Evolutionary conservation across 1,140 invertebrate species (phyloP).

Genomic region (Neelides sp.): DNA sequence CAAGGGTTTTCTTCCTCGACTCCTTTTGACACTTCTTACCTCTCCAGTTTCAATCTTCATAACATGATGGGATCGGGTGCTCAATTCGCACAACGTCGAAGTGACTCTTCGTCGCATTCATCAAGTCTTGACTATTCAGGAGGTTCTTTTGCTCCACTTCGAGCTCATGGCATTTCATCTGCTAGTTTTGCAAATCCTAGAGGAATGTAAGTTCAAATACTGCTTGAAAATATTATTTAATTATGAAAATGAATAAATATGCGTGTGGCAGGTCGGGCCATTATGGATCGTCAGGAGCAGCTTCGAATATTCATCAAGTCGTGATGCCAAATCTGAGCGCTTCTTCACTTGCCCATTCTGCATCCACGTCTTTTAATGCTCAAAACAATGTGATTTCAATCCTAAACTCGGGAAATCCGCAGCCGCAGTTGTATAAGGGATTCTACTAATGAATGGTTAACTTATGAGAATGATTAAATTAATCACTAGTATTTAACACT

Average conservation of each 20-base stretch:
- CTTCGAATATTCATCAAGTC: background rate
- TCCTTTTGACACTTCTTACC: slow-evolving; percentile 1
- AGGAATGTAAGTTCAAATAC: background rate
- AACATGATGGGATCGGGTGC: slow-evolving; percentile 3
- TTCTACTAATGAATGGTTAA: background rate
- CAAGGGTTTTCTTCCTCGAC: background rate
- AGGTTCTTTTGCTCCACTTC: background rate
- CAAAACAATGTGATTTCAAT: background rate
- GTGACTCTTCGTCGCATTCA: background rate
- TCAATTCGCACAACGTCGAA: background rate
- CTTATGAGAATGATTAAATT: background rate
- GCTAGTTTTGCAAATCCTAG: background rate
- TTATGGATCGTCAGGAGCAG: background rate
- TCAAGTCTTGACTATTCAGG: background rate
- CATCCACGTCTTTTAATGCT: background rate
- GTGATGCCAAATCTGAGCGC: background rate
- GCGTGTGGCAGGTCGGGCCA: background rate
- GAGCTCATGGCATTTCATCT: background rate
- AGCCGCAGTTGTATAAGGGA: slow-evolving; percentile 2
- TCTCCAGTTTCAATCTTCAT: too few relatives aligned
- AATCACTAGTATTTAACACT: background rate
- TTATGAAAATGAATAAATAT: too few relatives aligned
- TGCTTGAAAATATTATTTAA: background rate
- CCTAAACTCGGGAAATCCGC: slow-evolving; percentile 2
- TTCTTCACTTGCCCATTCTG: background rate